Conservation (phyloP, 2,888 invertebrate genomes). For the Fissipunctia ypsillon region DNA sequence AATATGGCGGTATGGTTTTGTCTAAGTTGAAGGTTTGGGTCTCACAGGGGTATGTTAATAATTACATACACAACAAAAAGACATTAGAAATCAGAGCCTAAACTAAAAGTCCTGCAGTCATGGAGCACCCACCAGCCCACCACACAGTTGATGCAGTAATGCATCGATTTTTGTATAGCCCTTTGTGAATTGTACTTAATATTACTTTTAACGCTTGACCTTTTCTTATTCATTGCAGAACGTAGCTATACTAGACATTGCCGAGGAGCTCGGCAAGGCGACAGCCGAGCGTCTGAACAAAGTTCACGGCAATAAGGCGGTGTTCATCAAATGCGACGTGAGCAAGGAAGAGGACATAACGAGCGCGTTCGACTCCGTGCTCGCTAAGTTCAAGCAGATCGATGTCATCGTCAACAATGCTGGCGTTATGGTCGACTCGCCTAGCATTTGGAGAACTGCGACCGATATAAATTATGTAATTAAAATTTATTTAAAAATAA, state of each 20-base stretch:
- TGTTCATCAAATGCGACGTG: constrained; percentile 76
- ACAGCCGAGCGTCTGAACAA: constrained; percentile 68
- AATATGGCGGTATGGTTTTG: too few species aligned
- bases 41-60: too few species aligned
- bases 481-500: not conserved
- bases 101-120: not conserved
- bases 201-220: not conserved
- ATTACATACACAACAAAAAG: too few species aligned
- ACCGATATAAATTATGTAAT: constrained; percentile 76
- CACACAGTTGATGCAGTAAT: not conserved
- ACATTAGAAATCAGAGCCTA: not conserved
- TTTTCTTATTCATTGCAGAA: constrained; percentile 32
- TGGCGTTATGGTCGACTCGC: constrained; percentile 75
- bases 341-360: constrained; percentile 72
- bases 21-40: too few species aligned
- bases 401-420: constrained; percentile 80
- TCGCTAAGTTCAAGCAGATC: constrained; percentile 67
- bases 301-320: constrained; percentile 64
- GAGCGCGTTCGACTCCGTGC: constrained; percentile 69
- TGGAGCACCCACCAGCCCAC: not conserved
- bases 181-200: not conserved
- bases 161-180: not conserved
- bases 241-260: constrained; percentile 74
- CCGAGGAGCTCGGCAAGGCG: constrained; percentile 70
- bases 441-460: constrained; percentile 72